Conservation (phyloP, 2,888 invertebrate species). For the Tiliacea aurago region DNA sequence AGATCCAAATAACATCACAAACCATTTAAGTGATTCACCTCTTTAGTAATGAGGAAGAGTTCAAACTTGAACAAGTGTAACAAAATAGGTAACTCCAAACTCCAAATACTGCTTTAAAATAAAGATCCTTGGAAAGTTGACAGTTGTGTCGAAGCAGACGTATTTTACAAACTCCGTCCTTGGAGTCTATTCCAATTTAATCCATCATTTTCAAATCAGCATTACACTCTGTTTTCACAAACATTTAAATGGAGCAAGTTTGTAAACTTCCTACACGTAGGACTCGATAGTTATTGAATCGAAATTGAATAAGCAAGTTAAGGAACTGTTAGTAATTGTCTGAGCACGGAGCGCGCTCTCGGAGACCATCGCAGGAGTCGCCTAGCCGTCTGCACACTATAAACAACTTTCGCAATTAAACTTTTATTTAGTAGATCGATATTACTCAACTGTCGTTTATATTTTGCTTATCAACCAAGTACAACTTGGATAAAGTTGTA, state of each 20-base stretch:
- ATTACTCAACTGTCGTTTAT: conserved; percentile 78
- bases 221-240: conserved; percentile 37
- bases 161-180: neutral
- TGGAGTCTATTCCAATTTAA: neutral
- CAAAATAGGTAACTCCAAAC: neutral
- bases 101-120: neutral
- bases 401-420: conserved; percentile 89
- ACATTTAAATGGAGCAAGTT: conserved; percentile 46
- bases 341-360: conserved; percentile 60
- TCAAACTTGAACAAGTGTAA: neutral
- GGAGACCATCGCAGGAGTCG: conserved; percentile 71
- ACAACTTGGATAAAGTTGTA: conserved; percentile 67
- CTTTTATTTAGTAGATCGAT: conserved; percentile 85
- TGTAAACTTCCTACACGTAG: conserved; percentile 36
- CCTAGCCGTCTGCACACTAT: conserved; percentile 81
- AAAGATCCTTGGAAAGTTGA: neutral
- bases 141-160: neutral
- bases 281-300: conserved; percentile 65
- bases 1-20: neutral
- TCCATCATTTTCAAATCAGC: conserved; percentile 11
- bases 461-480: conserved; percentile 79
- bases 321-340: conserved; percentile 74
- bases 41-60: neutral
- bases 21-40: neutral
- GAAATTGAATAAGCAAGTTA: conserved; percentile 71